These are phyloP conservation scores for Trimorus sp. DNA, from an alignment of 2,888 invertebrate genomes.

Conservation along the genomic window DNA sequence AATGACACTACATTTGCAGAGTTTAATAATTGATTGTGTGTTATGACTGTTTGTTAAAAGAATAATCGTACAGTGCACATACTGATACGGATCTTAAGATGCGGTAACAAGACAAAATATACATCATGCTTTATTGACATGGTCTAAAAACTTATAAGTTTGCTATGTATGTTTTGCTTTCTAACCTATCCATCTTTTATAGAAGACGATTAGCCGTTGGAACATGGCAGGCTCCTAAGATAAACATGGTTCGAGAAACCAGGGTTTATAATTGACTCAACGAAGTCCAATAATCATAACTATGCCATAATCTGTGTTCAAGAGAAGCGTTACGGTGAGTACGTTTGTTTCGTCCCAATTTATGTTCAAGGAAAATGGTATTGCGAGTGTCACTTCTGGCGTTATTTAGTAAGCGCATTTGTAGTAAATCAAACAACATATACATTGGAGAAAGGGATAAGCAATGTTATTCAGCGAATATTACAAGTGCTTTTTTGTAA, in stretches of 20 bases:
- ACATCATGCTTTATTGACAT: slow-evolving; percentile 45
- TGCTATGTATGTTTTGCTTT: slow-evolving; percentile 46
- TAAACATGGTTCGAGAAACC: slow-evolving; percentile 33
- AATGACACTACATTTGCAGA: too few relatives aligned
- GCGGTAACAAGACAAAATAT: slow-evolving; percentile 26
- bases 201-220: slow-evolving; percentile 29
- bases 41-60: slow-evolving; percentile 19
- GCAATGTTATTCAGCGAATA: too few relatives aligned
- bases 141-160: slow-evolving; percentile 37
- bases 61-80: slow-evolving; percentile 17
- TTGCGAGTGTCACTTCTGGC: too few relatives aligned
- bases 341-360: neutral
- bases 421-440: too few relatives aligned
- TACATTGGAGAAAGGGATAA: too few relatives aligned
- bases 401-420: too few relatives aligned
- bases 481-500: too few relatives aligned
- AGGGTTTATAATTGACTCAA: slow-evolving; percentile 40
- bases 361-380: too few relatives aligned
- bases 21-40: neutral
- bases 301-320: neutral
- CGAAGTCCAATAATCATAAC: slow-evolving; percentile 13
- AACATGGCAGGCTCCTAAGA: slow-evolving; percentile 26
- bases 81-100: slow-evolving; percentile 45
- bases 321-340: neutral
- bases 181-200: slow-evolving; percentile 44